Base-by-base conservation (phyloP, 2,888 invertebrate species). In the Drosophila ustulata region DNA sequence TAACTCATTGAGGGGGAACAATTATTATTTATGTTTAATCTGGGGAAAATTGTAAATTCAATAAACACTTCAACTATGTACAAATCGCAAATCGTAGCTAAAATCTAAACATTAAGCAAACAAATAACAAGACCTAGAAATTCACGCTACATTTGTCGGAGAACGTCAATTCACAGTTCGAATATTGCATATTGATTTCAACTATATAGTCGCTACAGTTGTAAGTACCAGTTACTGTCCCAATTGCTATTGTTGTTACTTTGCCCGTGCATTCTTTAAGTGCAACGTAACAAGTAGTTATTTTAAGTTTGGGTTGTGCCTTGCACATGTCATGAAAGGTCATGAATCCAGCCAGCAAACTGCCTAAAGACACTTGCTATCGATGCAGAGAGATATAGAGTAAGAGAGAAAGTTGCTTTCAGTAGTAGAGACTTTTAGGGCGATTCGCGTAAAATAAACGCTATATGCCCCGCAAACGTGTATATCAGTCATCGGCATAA, bases 401-500 rank as follows among this genome's bases (percentile, higher is more conserved):
- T 18, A 49, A 56, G 50, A 65, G 45, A 64, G 64, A n/a, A 26
- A 45, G 13, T 34, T 59, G 47, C 13, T 61, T 89, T 85, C 70
- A 89, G 57, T 89, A 90, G 66, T 85, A 89, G 47, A 91, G 83
- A 77, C 90, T 92, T 83, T 86, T 90, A 52, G 90, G 90, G 78
- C 91, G 91, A 78, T 88, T 91, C 52, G 90, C 77, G 76, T 90
- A 90, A 69, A 92, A 91, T 67, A 87, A 78, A 23, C 90, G 91
- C 92, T 92, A 91, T 73, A 91, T 92, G 77, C 91, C 91, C 74
- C 87, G 82, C 67, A 91, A 66, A 62, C 87, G 89, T 82, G 77
- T 83, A 80, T 89, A 91, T 92, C 91, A 92, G 85, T 94, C 94
- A 71, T 94, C 94, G 62, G 93, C 92, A 82, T 93, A 95, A 91